These are phyloP conservation scores for Drosophila lacicola DNA, from an alignment of 2,888 invertebrate species.

Conservation along the genomic window DNA sequence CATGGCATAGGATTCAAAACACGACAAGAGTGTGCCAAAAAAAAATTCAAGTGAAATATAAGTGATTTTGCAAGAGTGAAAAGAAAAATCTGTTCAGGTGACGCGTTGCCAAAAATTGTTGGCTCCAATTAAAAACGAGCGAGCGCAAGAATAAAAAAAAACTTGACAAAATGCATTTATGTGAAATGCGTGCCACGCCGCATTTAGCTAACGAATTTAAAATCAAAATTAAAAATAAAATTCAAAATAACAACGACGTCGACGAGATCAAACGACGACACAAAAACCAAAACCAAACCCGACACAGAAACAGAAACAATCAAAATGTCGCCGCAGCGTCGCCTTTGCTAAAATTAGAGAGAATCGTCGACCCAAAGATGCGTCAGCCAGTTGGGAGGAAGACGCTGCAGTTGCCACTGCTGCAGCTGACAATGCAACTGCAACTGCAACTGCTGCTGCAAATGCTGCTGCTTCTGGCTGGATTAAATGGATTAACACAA, in stretches of 20 bases:
- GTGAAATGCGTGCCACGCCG: slow-evolving; percentile 62
- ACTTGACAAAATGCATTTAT: slow-evolving; percentile 73
- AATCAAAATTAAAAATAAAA: slow-evolving; percentile 44
- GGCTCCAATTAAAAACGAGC: slow-evolving; percentile 6
- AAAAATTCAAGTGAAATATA: slow-evolving; percentile 11
- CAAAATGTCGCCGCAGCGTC: slow-evolving; percentile 60
- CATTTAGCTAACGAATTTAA: slow-evolving; percentile 49
- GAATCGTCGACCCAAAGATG: slow-evolving; percentile 33
- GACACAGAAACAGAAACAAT: slow-evolving; percentile 38
- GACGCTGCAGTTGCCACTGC: slow-evolving; percentile 48
- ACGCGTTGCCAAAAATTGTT: not conserved
- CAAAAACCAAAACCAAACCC: slow-evolving; percentile 41
- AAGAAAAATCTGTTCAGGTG: not conserved
- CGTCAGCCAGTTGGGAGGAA: slow-evolving; percentile 35
- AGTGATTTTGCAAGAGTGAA: slow-evolving; percentile 18
- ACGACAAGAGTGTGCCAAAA: slow-evolving; percentile 30
- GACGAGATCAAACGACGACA: slow-evolving; percentile 51
- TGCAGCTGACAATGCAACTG: not conserved
- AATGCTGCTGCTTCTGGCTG: slow-evolving; percentile 64
- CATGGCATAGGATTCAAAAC: slow-evolving; percentile 48
- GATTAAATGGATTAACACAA: slow-evolving; percentile 83
- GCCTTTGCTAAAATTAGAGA: slow-evolving; percentile 70
- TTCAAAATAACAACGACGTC: slow-evolving; percentile 28
- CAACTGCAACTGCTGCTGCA: slow-evolving; percentile 43
- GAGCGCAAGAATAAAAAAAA: slow-evolving; percentile 5